Percentiles rank a stretch among this genome's conserved stretches.
phyloP scores from a whole-genome alignment of 2,888 invertebrate species.

The Osmoderma eremita region DNA sequence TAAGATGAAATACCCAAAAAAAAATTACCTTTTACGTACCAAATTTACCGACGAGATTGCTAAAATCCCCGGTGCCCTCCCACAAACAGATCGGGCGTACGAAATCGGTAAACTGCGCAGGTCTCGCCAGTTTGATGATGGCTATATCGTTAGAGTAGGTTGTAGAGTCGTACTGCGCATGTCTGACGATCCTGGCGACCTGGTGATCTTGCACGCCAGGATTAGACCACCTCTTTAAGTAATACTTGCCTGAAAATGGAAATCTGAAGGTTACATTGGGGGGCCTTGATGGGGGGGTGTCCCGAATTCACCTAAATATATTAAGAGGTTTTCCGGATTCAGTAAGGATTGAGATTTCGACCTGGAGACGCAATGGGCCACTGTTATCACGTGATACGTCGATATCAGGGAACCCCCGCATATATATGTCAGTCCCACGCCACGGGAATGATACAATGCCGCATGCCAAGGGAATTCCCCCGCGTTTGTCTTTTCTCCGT shows the following conservation, averaged over 20 bases:
- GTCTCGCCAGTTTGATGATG: slow-evolving; percentile 54
- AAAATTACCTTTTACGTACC: slow-evolving; percentile 48
- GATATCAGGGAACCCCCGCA: slow-evolving; percentile 60
- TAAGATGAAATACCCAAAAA: background rate
- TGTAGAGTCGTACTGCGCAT: slow-evolving; percentile 57
- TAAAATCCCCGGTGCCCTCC: slow-evolving; percentile 52
- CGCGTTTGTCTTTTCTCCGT: slow-evolving; percentile 69
- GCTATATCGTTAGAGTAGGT: slow-evolving; percentile 59
- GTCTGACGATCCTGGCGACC: slow-evolving; percentile 55
- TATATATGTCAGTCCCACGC: slow-evolving; percentile 58
- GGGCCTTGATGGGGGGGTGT: too few species aligned
- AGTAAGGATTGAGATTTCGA: slow-evolving; percentile 54
- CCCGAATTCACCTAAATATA: slow-evolving; percentile 58
- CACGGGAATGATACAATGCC: slow-evolving; percentile 69
- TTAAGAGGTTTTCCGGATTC: slow-evolving; percentile 56
- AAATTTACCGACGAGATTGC: slow-evolving; percentile 51
- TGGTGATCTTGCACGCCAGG: slow-evolving; percentile 60
- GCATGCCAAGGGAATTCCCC: slow-evolving; percentile 78
- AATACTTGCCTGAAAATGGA: slow-evolving; percentile 56
- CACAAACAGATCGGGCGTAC: slow-evolving; percentile 61
- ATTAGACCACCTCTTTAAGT: slow-evolving; percentile 59
- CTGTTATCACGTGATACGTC: slow-evolving; percentile 56
- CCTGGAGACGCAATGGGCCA: slow-evolving; percentile 60
- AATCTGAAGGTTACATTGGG: background rate
- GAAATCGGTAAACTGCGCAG: slow-evolving; percentile 57